Base-by-base conservation (phyloP, 2,888 invertebrate species). In the Drosophila planitibia region DNA sequence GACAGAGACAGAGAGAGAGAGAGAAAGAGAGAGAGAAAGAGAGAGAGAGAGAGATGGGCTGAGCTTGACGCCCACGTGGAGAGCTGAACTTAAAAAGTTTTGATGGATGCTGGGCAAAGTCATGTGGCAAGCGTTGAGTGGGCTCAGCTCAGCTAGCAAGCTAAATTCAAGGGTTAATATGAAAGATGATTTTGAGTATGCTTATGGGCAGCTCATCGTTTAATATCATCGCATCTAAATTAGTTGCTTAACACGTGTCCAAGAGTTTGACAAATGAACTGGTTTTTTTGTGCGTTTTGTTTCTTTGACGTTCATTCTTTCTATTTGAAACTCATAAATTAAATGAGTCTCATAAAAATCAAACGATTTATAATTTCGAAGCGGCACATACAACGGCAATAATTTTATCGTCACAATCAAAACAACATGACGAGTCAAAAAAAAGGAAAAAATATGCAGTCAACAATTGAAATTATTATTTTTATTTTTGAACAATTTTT, bases 391-490 rank as follows among this genome's bases (percentile, higher is more conserved):
- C 54, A 37, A 73, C 59, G 70, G 68, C 70, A 70, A 59, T 67
- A 70, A 72, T 69, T 72, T 81, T 78, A 83, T 83, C 81, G 74
- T 70, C 47, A 28, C 72, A 74, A 88, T 85, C 84, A 81, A 81
- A 85, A 83, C 75, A 88, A 81, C 69, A 81, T 85, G 89, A 85
- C 85, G 73, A 59, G 70, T 47, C 72, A 25, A 76, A 79, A 81
- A 25, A 10, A 55, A 25, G 44, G 41, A 47, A 72, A 47, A 74
- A 70, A 83, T 86, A 74, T 86, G 75, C 86, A 82, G 68, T 51
- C 65, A 68, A 79, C 82, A 83, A 71, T 83, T 79, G 74, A 81
- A 84, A 79, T 79, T 71, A 84, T 85, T 81, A 86, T 89, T 81
- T 74, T 74, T 72, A 60, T 71, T 73, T 73, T 71, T 73, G 19